Percentiles rank a stretch among this genome's conserved stretches.
phyloP scores from a whole-genome alignment of 2,888 invertebrate species.

The Hirtodrosophila trivittata region DNA sequence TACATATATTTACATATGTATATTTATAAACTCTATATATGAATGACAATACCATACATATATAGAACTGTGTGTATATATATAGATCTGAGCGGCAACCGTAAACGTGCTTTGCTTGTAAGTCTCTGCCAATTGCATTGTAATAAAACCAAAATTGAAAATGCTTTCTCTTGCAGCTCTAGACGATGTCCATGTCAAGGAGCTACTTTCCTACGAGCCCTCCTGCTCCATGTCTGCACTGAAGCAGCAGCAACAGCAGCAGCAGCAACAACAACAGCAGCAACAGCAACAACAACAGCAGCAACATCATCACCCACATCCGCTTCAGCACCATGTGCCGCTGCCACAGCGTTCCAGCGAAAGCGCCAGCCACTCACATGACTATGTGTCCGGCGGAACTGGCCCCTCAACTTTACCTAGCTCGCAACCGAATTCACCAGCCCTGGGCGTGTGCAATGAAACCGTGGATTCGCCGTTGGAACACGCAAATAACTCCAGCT shows the following conservation, averaged over 20 bases:
- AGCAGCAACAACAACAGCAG: constrained; percentile 53
- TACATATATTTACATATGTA: constrained; percentile 29
- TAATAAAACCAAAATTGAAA: constrained; percentile 81
- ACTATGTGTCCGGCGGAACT: constrained; percentile 41
- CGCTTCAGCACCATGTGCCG: constrained; percentile 63
- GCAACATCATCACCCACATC: constrained; percentile 34
- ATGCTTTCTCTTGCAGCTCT: constrained; percentile 80
- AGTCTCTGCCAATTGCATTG: constrained; percentile 76
- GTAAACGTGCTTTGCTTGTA: constrained; percentile 80
- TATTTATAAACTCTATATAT: constrained; percentile 44
- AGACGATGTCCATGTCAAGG: constrained; percentile 71
- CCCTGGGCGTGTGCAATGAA: constrained; percentile 55
- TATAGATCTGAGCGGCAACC: constrained; percentile 63
- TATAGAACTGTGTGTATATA: constrained; percentile 64
- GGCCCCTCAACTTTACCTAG: constrained; percentile 21
- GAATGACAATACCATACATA: constrained; percentile 35
- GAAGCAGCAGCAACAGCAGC: constrained; percentile 64
- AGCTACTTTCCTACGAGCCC: constrained; percentile 73
- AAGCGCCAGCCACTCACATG: constrained; percentile 60
- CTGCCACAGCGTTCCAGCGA: constrained; percentile 73
- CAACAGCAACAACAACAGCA: constrained; percentile 50
- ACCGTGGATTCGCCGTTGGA: constrained; percentile 66
- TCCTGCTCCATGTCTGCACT: constrained; percentile 65
- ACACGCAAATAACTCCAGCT: constrained; percentile 63
- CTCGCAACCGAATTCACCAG: constrained; percentile 64